Percentiles rank a stretch among this genome's conserved stretches.
Conservation (phyloP, 2,113 vertebrate genomes). For the Leucoraja erinaceus region DNA sequence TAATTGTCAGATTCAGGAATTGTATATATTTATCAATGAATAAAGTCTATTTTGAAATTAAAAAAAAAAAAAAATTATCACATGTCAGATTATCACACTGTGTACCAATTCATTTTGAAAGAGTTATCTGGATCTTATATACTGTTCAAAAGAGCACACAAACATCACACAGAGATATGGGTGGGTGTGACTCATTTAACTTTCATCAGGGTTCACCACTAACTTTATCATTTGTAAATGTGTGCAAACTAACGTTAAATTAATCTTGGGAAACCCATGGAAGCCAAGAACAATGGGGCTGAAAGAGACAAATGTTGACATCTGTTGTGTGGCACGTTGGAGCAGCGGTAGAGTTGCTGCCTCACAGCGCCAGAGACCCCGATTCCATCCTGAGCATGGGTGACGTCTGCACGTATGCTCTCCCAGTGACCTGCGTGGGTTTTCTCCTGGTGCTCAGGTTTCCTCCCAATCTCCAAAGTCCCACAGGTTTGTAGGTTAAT, state of each 20-base stretch:
- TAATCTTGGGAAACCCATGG: not conserved
- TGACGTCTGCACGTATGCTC: too few species aligned
- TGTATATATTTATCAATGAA: too few species aligned
- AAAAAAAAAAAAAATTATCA: too few species aligned
- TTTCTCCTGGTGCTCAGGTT: too few species aligned
- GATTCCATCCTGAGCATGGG: too few species aligned
- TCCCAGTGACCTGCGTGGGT: too few species aligned
- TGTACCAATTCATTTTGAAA: not conserved
- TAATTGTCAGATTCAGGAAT: not conserved
- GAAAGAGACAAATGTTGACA: not conserved
- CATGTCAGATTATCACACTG: not conserved
- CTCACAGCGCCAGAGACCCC: too few species aligned
- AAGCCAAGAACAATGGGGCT: not conserved
- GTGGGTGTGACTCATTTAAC: slow-evolving; percentile 7
- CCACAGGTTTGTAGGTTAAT: too few species aligned
- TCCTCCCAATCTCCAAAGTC: too few species aligned
- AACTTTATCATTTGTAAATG: not conserved
- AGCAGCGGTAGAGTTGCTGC: too few species aligned
- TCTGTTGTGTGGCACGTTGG: too few species aligned
- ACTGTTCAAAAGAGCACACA: not conserved
- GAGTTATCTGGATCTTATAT: not conserved
- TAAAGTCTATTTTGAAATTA: too few species aligned
- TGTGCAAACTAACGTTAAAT: not conserved
- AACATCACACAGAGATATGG: not conserved
- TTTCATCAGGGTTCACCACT: slow-evolving; percentile 15